Conservation (phyloP, 2,797 vertebrate species). For the Amblyraja radiata region DNA sequence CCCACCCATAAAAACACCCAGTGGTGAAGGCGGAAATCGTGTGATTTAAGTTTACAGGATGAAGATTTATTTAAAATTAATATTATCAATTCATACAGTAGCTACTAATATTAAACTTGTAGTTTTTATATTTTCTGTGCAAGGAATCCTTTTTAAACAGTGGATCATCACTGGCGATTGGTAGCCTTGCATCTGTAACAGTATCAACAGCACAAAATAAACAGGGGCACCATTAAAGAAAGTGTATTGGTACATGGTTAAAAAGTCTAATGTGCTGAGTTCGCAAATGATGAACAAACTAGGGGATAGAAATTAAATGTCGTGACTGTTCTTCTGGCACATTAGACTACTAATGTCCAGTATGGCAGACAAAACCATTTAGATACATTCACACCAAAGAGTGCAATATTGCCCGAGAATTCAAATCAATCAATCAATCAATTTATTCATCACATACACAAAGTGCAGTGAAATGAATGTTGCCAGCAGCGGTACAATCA, state of each 20-base stretch:
- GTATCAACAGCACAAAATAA: not conserved
- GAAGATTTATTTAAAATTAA: too few species aligned
- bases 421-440: too few species aligned
- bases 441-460: too few species aligned
- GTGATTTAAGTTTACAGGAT: too few species aligned
- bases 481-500: too few species aligned
- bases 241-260: not conserved
- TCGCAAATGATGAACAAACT: not conserved
- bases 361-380: not conserved
- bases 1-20: too few species aligned
- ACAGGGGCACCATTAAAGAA: not conserved
- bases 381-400: not conserved
- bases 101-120: not conserved
- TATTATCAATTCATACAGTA: not conserved
- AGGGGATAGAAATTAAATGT: not conserved
- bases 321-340: not conserved
- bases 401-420: not conserved
- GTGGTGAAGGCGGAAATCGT: too few species aligned
- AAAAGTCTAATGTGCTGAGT: not conserved
- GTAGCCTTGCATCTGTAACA: not conserved
- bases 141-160: not conserved
- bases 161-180: not conserved
- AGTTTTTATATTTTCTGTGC: too few species aligned
- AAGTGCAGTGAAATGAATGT: too few species aligned
- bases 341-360: too few species aligned